Conservation (phyloP, 2,888 invertebrate species). For the Sabellastarte sp. region DNA sequence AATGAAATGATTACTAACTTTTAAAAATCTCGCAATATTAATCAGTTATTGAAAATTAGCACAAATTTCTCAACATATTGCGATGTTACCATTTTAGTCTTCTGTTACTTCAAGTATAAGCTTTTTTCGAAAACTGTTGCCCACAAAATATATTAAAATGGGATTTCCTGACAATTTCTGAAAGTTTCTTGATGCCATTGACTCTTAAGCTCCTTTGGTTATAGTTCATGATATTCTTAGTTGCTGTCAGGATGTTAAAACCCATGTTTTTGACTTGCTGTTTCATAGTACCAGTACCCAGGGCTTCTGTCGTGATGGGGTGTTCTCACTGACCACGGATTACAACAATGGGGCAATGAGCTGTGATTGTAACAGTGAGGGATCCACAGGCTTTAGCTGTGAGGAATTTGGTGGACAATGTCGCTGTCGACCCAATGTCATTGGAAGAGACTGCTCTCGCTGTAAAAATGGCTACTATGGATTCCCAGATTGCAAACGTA, state of each 20-base stretch:
- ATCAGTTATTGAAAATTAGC: no score
- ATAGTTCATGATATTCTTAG: neutral
- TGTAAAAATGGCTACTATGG: conserved; percentile 85
- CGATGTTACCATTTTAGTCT: no score
- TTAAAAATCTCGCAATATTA: no score
- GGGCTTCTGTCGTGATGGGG: conserved; percentile 80
- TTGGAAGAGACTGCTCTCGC: conserved; percentile 71
- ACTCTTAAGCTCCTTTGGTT: no score
- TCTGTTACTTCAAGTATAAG: no score
- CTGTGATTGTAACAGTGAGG: conserved; percentile 86
- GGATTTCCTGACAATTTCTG: no score
- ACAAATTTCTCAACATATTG: no score
- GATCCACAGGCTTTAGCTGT: conserved; percentile 84
- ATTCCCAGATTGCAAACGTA: conserved; percentile 83
- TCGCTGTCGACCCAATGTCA: conserved; percentile 85
- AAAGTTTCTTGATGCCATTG: no score
- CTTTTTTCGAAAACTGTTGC: no score
- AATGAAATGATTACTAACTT: no score
- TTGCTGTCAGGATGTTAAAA: neutral
- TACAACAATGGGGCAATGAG: conserved; percentile 91
- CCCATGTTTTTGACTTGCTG: neutral
- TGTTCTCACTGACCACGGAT: conserved; percentile 90
- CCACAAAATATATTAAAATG: no score
- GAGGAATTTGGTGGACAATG: conserved; percentile 95
- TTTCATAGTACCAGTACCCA: conserved; percentile 1